Evolutionary conservation across 1,140 invertebrate species (phyloP).

Genomic region (Lamellibrachia luymesi): DNA sequence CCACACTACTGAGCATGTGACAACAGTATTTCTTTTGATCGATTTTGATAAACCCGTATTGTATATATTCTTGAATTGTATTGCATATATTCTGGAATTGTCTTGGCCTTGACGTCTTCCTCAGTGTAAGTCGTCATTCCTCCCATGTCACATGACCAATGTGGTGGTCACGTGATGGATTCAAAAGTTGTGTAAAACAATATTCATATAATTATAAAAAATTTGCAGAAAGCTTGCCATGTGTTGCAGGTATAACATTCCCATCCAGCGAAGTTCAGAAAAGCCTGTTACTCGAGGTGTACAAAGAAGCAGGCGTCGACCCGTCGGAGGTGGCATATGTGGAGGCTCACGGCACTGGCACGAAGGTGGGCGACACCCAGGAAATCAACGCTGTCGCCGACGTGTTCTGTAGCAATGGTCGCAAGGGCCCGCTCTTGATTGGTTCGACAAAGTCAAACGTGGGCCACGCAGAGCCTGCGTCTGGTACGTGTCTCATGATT

Average conservation of each 20-base stretch:
- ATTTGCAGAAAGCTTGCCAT: background rate
- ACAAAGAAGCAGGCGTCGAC: slow-evolving; percentile 76
- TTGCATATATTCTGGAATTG: too few relatives aligned
- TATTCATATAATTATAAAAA: too few relatives aligned
- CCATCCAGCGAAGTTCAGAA: slow-evolving; percentile 85
- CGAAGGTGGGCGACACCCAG: slow-evolving; percentile 86
- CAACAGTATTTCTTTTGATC: too few relatives aligned
- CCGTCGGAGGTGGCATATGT: slow-evolving; percentile 81
- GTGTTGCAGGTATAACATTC: slow-evolving; percentile 72
- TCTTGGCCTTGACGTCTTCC: too few relatives aligned
- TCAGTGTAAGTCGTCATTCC: background rate
- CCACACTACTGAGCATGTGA: background rate
- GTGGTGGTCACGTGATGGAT: background rate
- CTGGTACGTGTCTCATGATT: slow-evolving; percentile 68
- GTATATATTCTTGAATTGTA: too few relatives aligned
- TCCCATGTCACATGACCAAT: background rate
- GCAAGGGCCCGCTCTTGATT: slow-evolving; percentile 73
- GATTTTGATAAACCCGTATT: too few relatives aligned
- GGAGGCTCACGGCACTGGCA: slow-evolving; percentile 96
- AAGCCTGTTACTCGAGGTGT: slow-evolving; percentile 80
- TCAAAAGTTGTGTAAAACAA: background rate
- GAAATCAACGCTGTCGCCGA: slow-evolving; percentile 91
- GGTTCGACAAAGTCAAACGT: slow-evolving; percentile 98
- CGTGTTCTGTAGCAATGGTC: slow-evolving; percentile 79
- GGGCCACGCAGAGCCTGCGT: slow-evolving; percentile 94